Base-by-base conservation (phyloP, 2,113 vertebrate species). In the Blennius ocellaris region DNA sequence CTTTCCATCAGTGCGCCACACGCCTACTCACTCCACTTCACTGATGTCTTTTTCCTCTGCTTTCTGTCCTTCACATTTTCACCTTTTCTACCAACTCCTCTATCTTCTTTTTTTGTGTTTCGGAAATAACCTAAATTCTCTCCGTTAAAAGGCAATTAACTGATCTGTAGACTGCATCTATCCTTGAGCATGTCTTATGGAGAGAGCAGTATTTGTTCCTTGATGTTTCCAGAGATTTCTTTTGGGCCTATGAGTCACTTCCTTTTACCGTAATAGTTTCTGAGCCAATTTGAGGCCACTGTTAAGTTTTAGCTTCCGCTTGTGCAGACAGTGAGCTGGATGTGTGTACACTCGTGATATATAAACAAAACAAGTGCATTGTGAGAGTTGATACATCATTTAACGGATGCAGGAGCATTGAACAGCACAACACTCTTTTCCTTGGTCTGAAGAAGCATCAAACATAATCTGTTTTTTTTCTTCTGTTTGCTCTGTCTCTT, bases 11-110 rank as follows among this genome's bases (percentile, higher is more conserved):
- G 12, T 14, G 37, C 21, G 15, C 1, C 8, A 37, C 49, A 51
- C 52, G 48, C 15, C 15, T 5, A 49, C 52, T 64, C 37, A 6
- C 45, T 83, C 17, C 50, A 63, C 52, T 58, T 59, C 30, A 65
- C 8, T 9, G 17, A 65, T 9, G 16, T n/a, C 17, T 70, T 62
- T 52, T 10, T 44, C 5, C 61, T 69, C 37, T 37, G 10, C 45
- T 6, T 71, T 50, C 41, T 48, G 30, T 9, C 41, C 3, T 7
- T 56, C 49, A 43, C 3, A 9, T 15, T n/a, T 1, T 4, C 6
- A 44, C 36, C 7, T 51, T 9, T 37, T 69, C 16, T 7, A 21
- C 60, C 52, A 12, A 48, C 43, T 15, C 17, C 41, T 61, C 48
- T 4, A 37, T 69, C 73, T 49, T 30, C n/a, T 36, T 16, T 51